Conservation (phyloP, 2,113 vertebrate species). For the Pteruthius melanotis region DNA sequence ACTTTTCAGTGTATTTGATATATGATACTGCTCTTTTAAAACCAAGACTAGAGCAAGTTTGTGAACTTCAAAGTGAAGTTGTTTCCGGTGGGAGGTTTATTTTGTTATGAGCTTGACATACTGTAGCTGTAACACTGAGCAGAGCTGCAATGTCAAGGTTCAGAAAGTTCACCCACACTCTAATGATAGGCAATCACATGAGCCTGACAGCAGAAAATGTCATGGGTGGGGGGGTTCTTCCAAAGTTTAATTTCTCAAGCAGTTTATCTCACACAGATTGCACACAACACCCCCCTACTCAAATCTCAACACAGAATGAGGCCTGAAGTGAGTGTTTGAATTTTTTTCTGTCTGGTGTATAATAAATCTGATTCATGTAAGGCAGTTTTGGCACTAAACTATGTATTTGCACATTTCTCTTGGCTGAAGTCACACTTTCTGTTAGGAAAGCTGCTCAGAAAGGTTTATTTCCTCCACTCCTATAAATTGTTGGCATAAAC, state of each 20-base stretch:
- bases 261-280: conserved; percentile 4
- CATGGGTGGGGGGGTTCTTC: not conserved
- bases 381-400: conserved; percentile 40
- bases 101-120: not conserved
- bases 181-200: not conserved
- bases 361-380: conserved; percentile 51
- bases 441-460: conserved; percentile 38
- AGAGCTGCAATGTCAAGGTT: conserved; percentile 30
- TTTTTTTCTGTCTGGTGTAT: conserved; percentile 28
- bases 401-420: conserved; percentile 54
- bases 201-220: not conserved
- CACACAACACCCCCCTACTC: not conserved
- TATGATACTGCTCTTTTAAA: conserved; percentile 31
- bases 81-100: conserved; percentile 44
- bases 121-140: conserved; percentile 46
- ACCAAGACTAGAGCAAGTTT: conserved; percentile 15
- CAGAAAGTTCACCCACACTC: conserved; percentile 13
- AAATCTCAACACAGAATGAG: not conserved
- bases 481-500: conserved; percentile 43
- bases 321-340: not conserved
- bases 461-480: conserved; percentile 36
- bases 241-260: conserved; percentile 37
- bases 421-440: conserved; percentile 49
- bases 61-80: conserved; percentile 14
- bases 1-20: conserved; percentile 29